Base-by-base conservation (phyloP, 2,888 invertebrate genomes). In the Coleophora deauratella region DNA sequence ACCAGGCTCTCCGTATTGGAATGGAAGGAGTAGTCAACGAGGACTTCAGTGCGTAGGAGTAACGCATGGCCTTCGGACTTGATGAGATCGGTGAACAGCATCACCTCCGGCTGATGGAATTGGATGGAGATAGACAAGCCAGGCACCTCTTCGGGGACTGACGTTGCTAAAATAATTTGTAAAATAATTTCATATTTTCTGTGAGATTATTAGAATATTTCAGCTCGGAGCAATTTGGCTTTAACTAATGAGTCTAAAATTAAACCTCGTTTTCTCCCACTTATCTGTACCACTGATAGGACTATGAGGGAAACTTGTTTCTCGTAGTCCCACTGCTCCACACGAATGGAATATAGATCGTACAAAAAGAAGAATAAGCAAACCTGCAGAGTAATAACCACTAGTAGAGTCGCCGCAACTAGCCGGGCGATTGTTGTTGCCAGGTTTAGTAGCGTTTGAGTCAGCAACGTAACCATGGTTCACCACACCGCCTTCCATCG, bases 41-140 rank as follows among this genome's bases (percentile, higher is more conserved):
- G 77, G 9, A 92, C 80, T 66, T 93, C 93, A 0, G 90, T 87
- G 52, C 92, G 88, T 8, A 93, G 80, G 9, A 94, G 87, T 33
- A 92, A 66, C 3, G 91, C 89, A 54, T 90, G 88, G 1, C 90
- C 89, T 33, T 87, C 89, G 14, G 87, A 88, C 33, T 88, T 88
- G 8, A 86, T 87, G n/a, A 88, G 76, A 53, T 90, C 90, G 0
- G 92, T 91, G 62, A 92, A 90, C 54, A 94, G 87, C 73, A 93
- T 89, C 37, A 94, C 82, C 72, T 94, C 94, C 0, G 94, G 94
- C 60, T 92, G 90, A 27, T 93, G 89, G 54, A 94, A 88, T 56
- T 92, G 89, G 15, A 93, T 79, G 0, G 92, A 92, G 50, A 94
- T 76, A 1, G 92, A 90, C 27, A 93, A 72, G 35, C 91, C 91